Percentiles rank a stretch among this genome's conserved stretches.
These are phyloP conservation scores for Hoplias malabaricus DNA, from an alignment of 2,113 vertebrate species.

Conservation along the genomic window DNA sequence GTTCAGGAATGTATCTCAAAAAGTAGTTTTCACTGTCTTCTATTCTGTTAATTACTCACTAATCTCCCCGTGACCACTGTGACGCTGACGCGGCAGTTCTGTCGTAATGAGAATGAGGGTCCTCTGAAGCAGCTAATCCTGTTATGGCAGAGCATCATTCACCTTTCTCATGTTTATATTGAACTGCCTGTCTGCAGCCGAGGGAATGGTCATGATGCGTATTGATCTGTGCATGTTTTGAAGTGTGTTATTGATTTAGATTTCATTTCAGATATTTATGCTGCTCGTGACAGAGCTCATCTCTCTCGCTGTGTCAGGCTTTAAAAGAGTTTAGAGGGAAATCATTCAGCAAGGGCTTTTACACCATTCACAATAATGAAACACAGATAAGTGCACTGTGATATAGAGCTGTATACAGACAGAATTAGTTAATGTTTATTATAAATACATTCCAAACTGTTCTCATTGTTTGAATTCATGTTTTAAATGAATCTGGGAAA, in stretches of 20 bases:
- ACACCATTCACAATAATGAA: too few species aligned
- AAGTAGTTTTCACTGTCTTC: too few species aligned
- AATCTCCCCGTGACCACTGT: too few species aligned
- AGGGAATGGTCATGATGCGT: neutral
- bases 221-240: conserved; percentile 13
- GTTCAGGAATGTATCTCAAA: neutral
- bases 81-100: too few species aligned
- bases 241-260: conserved; percentile 18
- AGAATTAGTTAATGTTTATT: too few species aligned
- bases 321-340: too few species aligned
- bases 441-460: too few species aligned
- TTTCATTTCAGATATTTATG: neutral
- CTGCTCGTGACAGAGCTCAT: neutral
- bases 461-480: too few species aligned
- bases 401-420: too few species aligned
- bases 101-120: neutral
- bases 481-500: too few species aligned
- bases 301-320: neutral
- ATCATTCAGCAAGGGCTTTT: too few species aligned
- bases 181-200: neutral
- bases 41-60: neutral
- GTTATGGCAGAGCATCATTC: neutral
- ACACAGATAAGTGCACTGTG: too few species aligned
- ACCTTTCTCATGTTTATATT: neutral
- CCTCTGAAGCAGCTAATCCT: neutral